Conservation (phyloP, 2,888 invertebrate species). For the Zygogramma bicolorata region DNA sequence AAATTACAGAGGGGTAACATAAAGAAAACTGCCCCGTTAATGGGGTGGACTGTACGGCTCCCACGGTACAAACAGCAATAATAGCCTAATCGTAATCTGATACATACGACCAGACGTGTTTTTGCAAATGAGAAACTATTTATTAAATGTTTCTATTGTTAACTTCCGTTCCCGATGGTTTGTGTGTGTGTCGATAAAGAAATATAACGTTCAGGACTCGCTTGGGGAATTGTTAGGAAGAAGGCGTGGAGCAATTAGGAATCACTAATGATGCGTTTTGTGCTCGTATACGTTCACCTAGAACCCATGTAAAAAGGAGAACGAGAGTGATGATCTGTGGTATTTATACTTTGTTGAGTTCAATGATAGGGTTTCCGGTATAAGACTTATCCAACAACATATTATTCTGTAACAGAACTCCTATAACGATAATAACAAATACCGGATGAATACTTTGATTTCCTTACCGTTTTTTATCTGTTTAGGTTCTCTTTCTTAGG, state of each 20-base stretch:
- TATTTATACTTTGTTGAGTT: background rate
- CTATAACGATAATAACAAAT: too few species aligned
- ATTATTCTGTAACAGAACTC: background rate
- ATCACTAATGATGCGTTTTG: slow-evolving; percentile 31
- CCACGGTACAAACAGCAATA: slow-evolving; percentile 58
- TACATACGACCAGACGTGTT: slow-evolving; percentile 64
- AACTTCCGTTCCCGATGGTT: slow-evolving; percentile 39
- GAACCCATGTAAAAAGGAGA: background rate
- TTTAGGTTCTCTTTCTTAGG: too few species aligned
- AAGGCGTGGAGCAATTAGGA: slow-evolving; percentile 40
- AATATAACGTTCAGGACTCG: slow-evolving; percentile 29
- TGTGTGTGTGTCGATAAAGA: slow-evolving; percentile 42
- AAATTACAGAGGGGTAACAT: slow-evolving; percentile 52
- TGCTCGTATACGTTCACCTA: background rate
- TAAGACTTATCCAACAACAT: background rate
- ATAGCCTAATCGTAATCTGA: slow-evolving; percentile 63
- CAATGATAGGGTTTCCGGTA: background rate
- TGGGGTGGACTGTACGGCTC: slow-evolving; percentile 53
- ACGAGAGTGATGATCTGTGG: background rate
- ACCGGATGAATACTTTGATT: too few species aligned
- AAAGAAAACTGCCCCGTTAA: slow-evolving; percentile 37
- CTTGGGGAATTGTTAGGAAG: slow-evolving; percentile 35
- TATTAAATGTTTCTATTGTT: slow-evolving; percentile 60
- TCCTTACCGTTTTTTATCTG: too few species aligned
- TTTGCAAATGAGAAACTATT: slow-evolving; percentile 66